phyloP scores from a whole-genome alignment of 2,797 vertebrate genomes.

The Selene dorsalis region DNA sequence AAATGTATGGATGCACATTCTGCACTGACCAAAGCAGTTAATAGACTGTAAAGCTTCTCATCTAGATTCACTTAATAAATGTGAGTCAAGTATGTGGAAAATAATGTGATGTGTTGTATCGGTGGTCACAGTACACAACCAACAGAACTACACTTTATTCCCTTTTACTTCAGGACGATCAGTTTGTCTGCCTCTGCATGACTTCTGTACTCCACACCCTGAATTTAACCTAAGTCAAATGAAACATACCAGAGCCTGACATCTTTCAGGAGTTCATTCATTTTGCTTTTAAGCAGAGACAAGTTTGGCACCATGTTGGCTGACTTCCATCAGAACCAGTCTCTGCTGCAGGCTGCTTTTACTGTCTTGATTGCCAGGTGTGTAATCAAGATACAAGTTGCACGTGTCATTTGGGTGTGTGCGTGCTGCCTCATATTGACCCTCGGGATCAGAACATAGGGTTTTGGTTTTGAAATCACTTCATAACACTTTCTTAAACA shows the following conservation, averaged over 20 bases:
- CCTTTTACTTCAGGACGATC: no score
- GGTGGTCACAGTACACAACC: neutral
- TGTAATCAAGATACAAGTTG: neutral
- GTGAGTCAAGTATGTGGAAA: neutral
- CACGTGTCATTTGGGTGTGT: no score
- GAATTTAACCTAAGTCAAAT: neutral
- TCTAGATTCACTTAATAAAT: neutral
- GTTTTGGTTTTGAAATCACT: neutral
- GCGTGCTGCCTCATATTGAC: neutral
- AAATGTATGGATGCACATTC: slow-evolving; percentile 3
- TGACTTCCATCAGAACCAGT: neutral
- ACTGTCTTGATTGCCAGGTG: neutral
- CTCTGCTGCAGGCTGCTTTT: neutral
- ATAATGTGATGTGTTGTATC: neutral
- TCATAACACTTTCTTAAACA: neutral
- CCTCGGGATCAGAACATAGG: neutral
- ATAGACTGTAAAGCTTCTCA: neutral
- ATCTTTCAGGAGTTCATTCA: neutral
- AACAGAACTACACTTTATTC: no score
- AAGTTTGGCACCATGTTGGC: neutral
- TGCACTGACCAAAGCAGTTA: neutral
- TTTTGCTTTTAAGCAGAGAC: neutral
- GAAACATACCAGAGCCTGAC: neutral
- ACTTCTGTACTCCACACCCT: neutral
- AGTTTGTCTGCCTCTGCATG: no score